Evolutionary conservation across 1,140 invertebrate species (phyloP), one percentile per base, ranked within the genome.

Genomic region (Stegodyphus mimosarum): DNA sequence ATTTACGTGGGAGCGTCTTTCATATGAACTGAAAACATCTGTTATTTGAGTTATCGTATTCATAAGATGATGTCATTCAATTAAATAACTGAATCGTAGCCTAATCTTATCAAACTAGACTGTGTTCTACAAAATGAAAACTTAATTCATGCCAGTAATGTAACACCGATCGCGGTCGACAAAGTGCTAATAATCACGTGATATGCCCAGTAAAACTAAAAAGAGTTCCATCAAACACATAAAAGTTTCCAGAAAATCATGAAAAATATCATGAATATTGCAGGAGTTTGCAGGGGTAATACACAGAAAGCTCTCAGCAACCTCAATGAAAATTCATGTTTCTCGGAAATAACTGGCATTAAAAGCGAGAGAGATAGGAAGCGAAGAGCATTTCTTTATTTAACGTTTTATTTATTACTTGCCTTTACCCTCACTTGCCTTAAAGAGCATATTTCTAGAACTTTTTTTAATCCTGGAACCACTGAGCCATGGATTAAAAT

Each of bases 401-500:
- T 10, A 60, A 15, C 55, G 5, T 10, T 10, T 9, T 10, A 60
- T 10, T 10, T 10, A 60, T 10, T 10, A 60, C 15, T 60, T 15
- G 5, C 55, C 55, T 60, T 60, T 60, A 60, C 55, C 15, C 9
- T 60, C 55, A 10, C 55, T 10, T 60, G 9, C 15, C 55, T 60
- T 15, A 15, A 9, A 15, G 5, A 60, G 55, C 55, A 60, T 60
- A 10, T 60, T 60, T 2, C 9, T 10, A 5, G 55, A 1, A 5
- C 55, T 9, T 15, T 60, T 9, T 60, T 9, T 60, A 60, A 15
- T 15, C 55, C 55, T 15, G 17, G 50, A 79, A 49, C 17, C 77
- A 70, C 77, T 79, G 77, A 79, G 69, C 77, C 77, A 79, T 79
- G 66, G 53, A 52, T 79, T 79, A 55, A 79, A 79, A 79, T 33